A percentile compares a stretch with the other conserved stretches of the same genome.
Evolutionary conservation across 2,797 vertebrate genomes (phyloP).

Genomic region (Delichon dasypus): DNA sequence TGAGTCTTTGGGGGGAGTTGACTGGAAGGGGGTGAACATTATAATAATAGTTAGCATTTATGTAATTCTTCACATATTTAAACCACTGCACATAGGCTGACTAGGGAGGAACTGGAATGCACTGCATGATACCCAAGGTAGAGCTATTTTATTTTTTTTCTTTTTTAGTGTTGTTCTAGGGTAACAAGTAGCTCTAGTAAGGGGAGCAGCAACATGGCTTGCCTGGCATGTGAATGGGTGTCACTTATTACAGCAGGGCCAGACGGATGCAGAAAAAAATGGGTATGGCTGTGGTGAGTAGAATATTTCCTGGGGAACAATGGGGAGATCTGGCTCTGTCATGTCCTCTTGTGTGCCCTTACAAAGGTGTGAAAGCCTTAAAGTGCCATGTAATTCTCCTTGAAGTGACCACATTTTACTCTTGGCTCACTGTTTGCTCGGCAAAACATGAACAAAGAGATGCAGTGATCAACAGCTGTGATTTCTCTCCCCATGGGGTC

Average conservation of each 20-base stretch:
- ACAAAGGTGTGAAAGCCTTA: background rate
- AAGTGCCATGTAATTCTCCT: background rate
- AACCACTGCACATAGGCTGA: slow-evolving; percentile 11
- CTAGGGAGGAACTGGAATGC: slow-evolving; percentile 40
- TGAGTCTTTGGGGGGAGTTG: slow-evolving; percentile 25
- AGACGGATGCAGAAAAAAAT: slow-evolving; percentile 1
- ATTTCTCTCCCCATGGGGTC: background rate
- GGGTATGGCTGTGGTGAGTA: slow-evolving; percentile 6
- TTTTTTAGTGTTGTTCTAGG: background rate
- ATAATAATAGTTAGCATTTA: slow-evolving; percentile 61
- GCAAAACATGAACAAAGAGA: background rate
- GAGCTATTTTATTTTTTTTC: background rate
- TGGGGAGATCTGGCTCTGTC: background rate
- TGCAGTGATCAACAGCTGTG: background rate
- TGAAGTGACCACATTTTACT: background rate
- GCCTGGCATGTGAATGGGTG: background rate
- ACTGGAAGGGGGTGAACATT: slow-evolving; percentile 51
- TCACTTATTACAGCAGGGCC: background rate
- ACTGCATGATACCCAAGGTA: background rate
- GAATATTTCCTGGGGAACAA: background rate
- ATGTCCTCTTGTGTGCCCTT: background rate
- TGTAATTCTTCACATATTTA: slow-evolving; percentile 36
- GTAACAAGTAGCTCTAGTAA: background rate
- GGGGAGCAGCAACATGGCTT: background rate
- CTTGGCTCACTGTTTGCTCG: background rate